Evolutionary conservation across 2,888 invertebrate species (phyloP), one percentile per base, ranked within the genome.

Genomic region (Idaea biselata): DNA sequence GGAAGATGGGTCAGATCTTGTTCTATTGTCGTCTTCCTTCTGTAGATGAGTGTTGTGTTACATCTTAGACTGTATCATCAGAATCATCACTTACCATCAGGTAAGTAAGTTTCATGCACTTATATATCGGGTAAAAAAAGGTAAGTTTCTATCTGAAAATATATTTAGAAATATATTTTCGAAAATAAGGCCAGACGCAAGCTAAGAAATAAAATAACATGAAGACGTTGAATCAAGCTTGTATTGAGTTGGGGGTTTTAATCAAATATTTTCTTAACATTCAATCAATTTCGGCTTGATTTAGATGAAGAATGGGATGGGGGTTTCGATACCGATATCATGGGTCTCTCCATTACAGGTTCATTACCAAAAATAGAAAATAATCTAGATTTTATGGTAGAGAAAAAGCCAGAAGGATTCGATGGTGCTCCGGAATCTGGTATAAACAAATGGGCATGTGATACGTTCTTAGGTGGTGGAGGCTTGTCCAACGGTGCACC

Each of bases 321-420:
- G 3, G 60, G 25, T 25, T 25, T 1, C 5, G 25, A 25, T 25
- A 25, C 25, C 1, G 25, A 25, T 25, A 25, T 25, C 3, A 25
- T 25, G 25, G 25, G 32, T 58, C 17, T 55, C 6, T 68, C 66
- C 18, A 63, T 57, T 53, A 64, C 62, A 16, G 61, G 64, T 18
- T 72, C 72, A 8, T 61, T 77, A 16, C 64, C 59, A 58, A 85
- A 84, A 55, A 85, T 77, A 0, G 83, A 78, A 57, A 66, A 78
- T 44, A 85, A 72, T 64, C 73, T 84, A 0, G 76, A 75, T 60
- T 77, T 83, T 33, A 84, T 74, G 0, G 73, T 60, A 33, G 75
- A 65, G 55, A 85, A 83, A 7, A 84, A 61, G 31, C 73, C 77
- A 44, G 44, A 44, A 7, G 44, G 11, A 6, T 71, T 73, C 0